phyloP scores from a whole-genome alignment of 2,797 vertebrate genomes.

The Poeciliopsis infans region DNA sequence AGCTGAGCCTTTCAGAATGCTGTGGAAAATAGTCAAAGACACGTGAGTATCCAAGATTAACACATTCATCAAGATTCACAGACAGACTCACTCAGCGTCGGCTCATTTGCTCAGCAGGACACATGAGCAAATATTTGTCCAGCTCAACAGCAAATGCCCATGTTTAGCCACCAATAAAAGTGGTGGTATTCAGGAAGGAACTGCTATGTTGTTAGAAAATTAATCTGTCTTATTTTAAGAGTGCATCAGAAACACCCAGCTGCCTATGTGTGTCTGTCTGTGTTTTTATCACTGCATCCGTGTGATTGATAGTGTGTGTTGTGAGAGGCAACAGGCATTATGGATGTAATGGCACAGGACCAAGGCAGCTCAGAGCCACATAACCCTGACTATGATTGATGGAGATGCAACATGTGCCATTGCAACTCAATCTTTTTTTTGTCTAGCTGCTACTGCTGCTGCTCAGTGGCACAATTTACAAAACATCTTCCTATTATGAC shows the following conservation, averaged over 20 bases:
- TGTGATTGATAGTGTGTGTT: conserved; percentile 67
- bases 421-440: conserved; percentile 39
- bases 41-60: conserved; percentile 31
- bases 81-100: conserved; percentile 20
- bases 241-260: conserved; percentile 8
- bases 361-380: conserved; percentile 73
- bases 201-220: conserved; percentile 15
- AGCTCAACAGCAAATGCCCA: not conserved
- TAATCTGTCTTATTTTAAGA: conserved; percentile 32
- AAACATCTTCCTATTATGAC: too few species aligned
- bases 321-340: conserved; percentile 73
- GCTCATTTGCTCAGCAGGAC: conserved; percentile 19
- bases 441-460: not conserved
- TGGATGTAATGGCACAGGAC: conserved; percentile 76
- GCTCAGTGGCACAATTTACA: not conserved
- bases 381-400: conserved; percentile 69
- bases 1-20: not conserved
- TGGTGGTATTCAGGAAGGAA: conserved; percentile 5
- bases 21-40: conserved; percentile 15
- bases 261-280: conserved; percentile 10
- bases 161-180: conserved; percentile 24
- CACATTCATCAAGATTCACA: conserved; percentile 52
- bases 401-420: conserved; percentile 41
- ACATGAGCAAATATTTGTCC: conserved; percentile 37
- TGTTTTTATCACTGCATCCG: conserved; percentile 12